Evolutionary conservation across 2,797 vertebrate genomes (phyloP), one percentile per base, ranked within the genome.

Genomic region (Streptopelia turtur): DNA sequence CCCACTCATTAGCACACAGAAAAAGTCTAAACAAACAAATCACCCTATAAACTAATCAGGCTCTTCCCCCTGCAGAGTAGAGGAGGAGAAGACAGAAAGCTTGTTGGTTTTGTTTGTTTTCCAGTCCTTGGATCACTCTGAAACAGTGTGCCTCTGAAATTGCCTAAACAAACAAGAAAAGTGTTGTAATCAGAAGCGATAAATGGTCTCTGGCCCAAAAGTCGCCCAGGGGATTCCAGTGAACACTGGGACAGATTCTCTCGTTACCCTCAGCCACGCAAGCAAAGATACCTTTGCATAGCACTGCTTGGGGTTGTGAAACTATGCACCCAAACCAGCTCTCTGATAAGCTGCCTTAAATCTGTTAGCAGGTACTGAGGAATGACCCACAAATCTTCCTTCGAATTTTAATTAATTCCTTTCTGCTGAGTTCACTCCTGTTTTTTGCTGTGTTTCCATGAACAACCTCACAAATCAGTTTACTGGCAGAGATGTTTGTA

Each of bases 381-480:
- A 94, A 90, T 5, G 30, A 83, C 81, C 83, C 64, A 87, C 75
- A 71, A 94, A 94, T 94, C 95, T 94, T 96, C 77, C 69, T 70
- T 66, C 3, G 28, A 90, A 90, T 41, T 95, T 95, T 95, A 85
- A 94, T 94, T 94, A 83, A 87, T 96, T 93, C 83, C 11, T 90
- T 97, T 95, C 78, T 96, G 94, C 88, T 94, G 83, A 96, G 94
- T 90, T 95, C 88, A 94, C 50, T 94, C 68, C 30, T 68, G 87
- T 94, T 97, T 75, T 97, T 76, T 93, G 66, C 85, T 94, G 85
- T 80, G 77, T 93, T 95, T 96, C 94, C 78, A 43, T 75, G 95
- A 93, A 71, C 88, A 85, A 83, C 66, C 91, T 94, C 93, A 93
- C 94, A 95, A 96, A 95, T 96, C 94, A 97, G 94, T 87, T 92